These are phyloP conservation scores for Diarsia brunnea DNA, from an alignment of 2,888 invertebrate genomes.

Conservation along the genomic window DNA sequence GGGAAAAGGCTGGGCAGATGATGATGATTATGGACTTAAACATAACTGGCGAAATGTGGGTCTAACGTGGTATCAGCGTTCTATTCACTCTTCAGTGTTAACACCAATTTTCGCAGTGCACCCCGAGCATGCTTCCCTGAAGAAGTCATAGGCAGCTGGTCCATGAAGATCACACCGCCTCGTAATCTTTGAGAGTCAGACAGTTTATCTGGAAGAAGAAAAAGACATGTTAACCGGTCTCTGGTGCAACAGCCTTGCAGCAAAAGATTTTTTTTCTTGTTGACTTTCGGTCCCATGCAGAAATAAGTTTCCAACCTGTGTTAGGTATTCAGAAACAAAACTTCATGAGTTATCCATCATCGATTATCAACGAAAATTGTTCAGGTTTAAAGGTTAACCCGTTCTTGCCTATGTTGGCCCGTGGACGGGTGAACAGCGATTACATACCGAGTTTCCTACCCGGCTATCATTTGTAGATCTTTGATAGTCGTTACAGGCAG, in stretches of 20 bases:
- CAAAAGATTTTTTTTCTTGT: background rate
- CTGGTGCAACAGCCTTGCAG: background rate
- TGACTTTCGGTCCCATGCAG: too few species aligned
- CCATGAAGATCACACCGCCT: conserved; percentile 74
- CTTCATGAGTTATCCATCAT: too few species aligned
- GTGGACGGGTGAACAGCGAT: too few species aligned
- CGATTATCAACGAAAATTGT: too few species aligned
- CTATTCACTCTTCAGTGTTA: conserved; percentile 66
- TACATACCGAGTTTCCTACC: too few species aligned
- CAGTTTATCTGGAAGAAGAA: conserved; percentile 66
- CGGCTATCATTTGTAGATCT: too few species aligned
- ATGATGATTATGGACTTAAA: too few species aligned
- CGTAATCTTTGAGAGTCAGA: conserved; percentile 70
- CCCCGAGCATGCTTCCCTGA: conserved; percentile 69
- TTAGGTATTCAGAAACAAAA: too few species aligned
- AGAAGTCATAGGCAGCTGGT: conserved; percentile 70
- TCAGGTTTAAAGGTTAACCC: too few species aligned
- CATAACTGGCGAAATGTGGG: background rate
- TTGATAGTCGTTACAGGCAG: too few species aligned
- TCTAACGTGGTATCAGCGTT: background rate
- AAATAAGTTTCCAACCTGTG: too few species aligned
- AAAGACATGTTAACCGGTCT: background rate
- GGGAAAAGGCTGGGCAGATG: background rate
- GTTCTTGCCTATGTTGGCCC: too few species aligned
- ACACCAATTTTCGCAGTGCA: conserved; percentile 71